Evolutionary conservation across 2,113 vertebrate species (phyloP), one percentile per base, ranked within the genome.

Genomic region (Coryphaenoides rupestris): DNA sequence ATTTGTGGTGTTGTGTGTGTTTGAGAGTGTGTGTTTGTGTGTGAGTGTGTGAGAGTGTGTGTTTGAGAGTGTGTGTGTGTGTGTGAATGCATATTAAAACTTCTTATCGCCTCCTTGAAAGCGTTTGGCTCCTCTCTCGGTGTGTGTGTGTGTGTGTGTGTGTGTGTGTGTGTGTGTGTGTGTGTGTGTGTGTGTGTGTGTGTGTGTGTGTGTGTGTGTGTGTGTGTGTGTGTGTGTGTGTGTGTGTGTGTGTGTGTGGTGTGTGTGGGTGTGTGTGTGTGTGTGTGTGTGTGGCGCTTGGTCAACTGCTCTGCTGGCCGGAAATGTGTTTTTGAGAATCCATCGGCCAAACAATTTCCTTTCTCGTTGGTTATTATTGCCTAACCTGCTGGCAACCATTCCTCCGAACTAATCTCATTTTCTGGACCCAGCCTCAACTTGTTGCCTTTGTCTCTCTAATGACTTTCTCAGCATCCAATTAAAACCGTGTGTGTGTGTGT

Each of bases 401-500:
- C 59, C 66, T 65, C 60, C 65, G 72, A 74, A 58, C 66, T 50
- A 70, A 74, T 78, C 62, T 19, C 46, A 69, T 71, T 67, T 68
- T 68, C 68, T 50, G 60, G 63, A 71, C 3, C 1, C 28, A 58
- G 17, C 16, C 63, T n/a, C n/a, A 52, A 21, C 66, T 50, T 15
- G 52, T 17, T 68, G 68, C 55, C 55, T 54, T 55, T 14, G 16
- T 19, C 24, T 58, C 62, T 60, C 19, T 19, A 0, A 55, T 55
- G 23, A 40, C 28, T 62, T 12, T 71, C 58, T 72, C 64, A 49
- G 46, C n/a, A 21, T 60, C 52, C 45, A 10, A 1, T 45, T 47
- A 19, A 64, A 74, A 68, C 45, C 62, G 26, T 78, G 50, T 83
- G 60, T 71, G 70, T 73, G 80, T 55, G 65, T 74, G 65, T 82